phyloP scores from a whole-genome alignment of 2,113 vertebrate genomes.

The Malurus alboscapulatus region DNA sequence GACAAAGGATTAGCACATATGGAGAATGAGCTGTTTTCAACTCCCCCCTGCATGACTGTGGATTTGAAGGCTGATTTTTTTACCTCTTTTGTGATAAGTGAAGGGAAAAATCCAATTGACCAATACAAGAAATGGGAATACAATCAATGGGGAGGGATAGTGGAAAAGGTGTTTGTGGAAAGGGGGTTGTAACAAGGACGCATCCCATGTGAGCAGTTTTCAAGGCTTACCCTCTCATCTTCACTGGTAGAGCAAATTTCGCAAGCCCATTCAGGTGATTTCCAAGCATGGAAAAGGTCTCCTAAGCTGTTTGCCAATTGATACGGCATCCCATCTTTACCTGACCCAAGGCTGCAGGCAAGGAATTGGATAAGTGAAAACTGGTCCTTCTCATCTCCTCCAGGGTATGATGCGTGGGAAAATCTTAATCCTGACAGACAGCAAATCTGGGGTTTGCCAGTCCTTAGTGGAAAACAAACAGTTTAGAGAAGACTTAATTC shows the following conservation, averaged over 20 bases:
- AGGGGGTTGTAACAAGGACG: neutral
- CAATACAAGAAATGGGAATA: neutral
- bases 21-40: neutral
- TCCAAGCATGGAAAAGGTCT: neutral
- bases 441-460: neutral
- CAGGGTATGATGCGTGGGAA: neutral
- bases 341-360: neutral
- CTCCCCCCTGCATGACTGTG: neutral
- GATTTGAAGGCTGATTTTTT: constrained; percentile 11
- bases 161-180: neutral
- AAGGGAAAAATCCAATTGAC: neutral
- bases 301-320: neutral
- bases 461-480: neutral
- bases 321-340: neutral
- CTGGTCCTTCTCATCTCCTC: neutral
- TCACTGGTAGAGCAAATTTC: neutral
- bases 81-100: neutral
- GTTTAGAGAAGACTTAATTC: neutral
- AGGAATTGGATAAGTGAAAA: neutral
- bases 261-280: neutral
- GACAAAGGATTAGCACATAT: neutral
- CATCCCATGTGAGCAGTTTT: neutral
- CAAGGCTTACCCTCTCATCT: neutral
- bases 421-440: neutral
- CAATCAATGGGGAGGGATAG: neutral